Conservation (phyloP, 1,140 invertebrate genomes). For the Delia radicum region DNA sequence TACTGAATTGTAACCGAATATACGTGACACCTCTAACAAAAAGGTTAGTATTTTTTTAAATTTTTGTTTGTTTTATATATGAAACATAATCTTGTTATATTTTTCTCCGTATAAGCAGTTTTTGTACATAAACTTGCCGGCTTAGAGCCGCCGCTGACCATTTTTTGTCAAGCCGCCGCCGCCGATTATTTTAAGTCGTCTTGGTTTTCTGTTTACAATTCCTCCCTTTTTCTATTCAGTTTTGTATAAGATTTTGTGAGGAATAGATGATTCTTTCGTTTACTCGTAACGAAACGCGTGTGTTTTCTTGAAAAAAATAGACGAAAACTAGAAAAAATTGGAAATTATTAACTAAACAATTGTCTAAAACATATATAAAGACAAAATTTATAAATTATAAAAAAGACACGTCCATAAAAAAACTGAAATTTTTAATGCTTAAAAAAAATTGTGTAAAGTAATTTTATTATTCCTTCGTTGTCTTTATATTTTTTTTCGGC, state of each 20-base stretch:
- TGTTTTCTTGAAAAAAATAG: neutral
- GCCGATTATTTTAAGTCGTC: too few species aligned
- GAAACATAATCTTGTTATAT: too few species aligned
- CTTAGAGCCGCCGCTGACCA: too few species aligned
- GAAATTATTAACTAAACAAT: neutral
- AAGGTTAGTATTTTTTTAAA: too few species aligned
- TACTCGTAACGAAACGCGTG: neutral
- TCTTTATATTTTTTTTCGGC: neutral
- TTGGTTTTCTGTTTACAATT: too few species aligned
- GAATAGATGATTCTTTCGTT: neutral
- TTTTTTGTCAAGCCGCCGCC: too few species aligned
- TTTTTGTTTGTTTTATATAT: too few species aligned
- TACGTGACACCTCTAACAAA: too few species aligned
- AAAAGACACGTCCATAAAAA: neutral
- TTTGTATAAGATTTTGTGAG: neutral
- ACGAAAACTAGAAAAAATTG: neutral
- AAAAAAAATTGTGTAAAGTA: neutral
- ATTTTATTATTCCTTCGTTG: neutral
- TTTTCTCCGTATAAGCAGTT: too few species aligned
- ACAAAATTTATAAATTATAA: neutral
- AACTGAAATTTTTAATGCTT: neutral
- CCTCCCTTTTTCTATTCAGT: neutral
- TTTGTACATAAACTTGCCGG: too few species aligned
- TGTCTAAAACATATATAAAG: neutral
- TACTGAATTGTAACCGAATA: too few species aligned